phyloP scores from a whole-genome alignment of 2,888 invertebrate genomes.

The Thymelicus sylvestris region DNA sequence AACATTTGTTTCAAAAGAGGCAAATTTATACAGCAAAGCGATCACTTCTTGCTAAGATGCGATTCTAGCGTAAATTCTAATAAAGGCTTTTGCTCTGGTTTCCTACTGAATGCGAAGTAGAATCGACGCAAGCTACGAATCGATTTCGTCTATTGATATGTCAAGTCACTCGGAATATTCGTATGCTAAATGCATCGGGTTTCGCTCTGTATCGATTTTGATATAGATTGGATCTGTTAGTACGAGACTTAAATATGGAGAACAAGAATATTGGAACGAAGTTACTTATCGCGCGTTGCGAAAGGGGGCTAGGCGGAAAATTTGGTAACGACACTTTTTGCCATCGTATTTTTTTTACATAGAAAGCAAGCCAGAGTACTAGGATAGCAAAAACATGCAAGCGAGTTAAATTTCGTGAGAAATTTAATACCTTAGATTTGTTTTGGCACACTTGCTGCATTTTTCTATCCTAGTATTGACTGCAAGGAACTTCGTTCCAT shows the following conservation, averaged over 20 bases:
- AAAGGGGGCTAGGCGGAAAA: no score
- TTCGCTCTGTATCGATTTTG: background rate
- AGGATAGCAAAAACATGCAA: no score
- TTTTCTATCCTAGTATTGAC: no score
- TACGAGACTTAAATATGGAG: slow-evolving; percentile 7
- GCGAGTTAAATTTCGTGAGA: no score
- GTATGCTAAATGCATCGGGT: slow-evolving; percentile 9
- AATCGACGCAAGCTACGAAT: background rate
- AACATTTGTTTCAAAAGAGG: background rate
- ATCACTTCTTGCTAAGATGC: background rate
- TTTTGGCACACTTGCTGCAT: no score
- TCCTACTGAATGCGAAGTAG: background rate
- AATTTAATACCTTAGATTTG: no score
- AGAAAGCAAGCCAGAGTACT: no score
- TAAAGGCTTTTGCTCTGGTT: slow-evolving; percentile 9
- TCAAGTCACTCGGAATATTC: slow-evolving; percentile 14
- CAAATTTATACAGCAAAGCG: background rate
- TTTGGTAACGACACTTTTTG: no score
- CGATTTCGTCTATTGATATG: background rate
- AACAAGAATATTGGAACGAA: no score
- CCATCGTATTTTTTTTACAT: no score
- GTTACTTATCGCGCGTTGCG: no score
- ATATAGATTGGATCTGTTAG: background rate
- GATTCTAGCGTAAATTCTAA: background rate
- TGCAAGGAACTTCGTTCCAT: no score